A percentile compares a stretch with the other conserved stretches of the same genome.
Evolutionary conservation across 2,888 invertebrate species (phyloP).

Genomic region (Andrena trimmerana): DNA sequence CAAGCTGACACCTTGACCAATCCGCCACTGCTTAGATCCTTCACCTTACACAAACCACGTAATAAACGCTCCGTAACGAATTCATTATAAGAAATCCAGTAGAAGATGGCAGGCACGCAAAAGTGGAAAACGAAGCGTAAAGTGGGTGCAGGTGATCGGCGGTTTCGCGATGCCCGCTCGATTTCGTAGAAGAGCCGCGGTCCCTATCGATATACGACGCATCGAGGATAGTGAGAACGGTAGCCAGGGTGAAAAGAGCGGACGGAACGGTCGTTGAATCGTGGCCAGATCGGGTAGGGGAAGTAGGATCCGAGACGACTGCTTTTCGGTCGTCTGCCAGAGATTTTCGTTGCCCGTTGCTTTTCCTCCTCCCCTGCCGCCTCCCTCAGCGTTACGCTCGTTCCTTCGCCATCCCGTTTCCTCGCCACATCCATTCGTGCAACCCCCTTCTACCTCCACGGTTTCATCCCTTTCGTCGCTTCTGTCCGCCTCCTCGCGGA

Average conservation of each 20-base stretch:
- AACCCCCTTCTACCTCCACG: constrained; percentile 9
- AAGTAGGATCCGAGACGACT: constrained; percentile 59
- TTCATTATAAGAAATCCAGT: neutral
- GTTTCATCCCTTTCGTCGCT: constrained; percentile 71
- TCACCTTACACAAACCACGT: too few species aligned
- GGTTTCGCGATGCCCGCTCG: neutral
- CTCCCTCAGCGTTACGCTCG: constrained; percentile 6
- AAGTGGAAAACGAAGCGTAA: neutral
- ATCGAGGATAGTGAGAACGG: constrained; percentile 25
- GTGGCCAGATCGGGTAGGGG: constrained; percentile 60
- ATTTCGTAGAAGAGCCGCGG: constrained; percentile 17
- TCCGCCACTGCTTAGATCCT: too few species aligned
- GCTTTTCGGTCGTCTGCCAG: constrained; percentile 64
- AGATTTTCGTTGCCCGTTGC: constrained; percentile 48
- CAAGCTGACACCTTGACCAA: too few species aligned
- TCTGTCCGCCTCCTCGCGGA: constrained; percentile 71
- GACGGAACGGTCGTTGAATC: constrained; percentile 67
- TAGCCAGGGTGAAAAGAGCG: constrained; percentile 46
- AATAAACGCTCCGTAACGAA: neutral
- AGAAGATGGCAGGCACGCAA: neutral
- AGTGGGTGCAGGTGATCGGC: constrained; percentile 10
- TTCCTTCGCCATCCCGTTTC: constrained; percentile 10
- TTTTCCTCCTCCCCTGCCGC: constrained; percentile 9
- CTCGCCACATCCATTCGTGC: constrained; percentile 29
- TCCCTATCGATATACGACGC: neutral